Percentiles rank a stretch among this genome's conserved stretches.
Evolutionary conservation across 2,888 invertebrate genomes (phyloP).

Genomic region (Protodeltote pygarga): DNA sequence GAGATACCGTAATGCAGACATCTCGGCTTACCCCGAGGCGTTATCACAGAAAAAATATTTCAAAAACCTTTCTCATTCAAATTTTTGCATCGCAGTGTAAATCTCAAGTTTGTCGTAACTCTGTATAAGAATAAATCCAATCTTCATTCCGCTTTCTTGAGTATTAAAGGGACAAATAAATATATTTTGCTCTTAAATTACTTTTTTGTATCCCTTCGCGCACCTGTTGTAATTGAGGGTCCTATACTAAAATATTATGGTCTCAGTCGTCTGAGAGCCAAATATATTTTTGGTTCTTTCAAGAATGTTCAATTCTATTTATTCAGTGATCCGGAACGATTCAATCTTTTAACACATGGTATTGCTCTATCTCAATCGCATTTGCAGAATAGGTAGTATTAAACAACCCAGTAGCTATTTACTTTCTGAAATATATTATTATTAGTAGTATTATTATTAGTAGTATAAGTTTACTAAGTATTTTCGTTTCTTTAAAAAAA

Average conservation of each 20-base stretch:
- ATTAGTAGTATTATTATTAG: no score
- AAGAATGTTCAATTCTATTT: constrained; percentile 48
- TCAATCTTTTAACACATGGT: constrained; percentile 5
- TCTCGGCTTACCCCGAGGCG: constrained; percentile 25
- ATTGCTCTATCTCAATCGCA: background rate
- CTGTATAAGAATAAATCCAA: constrained; percentile 33
- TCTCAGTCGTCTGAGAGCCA: constrained; percentile 40
- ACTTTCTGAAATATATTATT: no score
- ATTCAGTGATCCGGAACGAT: constrained; percentile 36
- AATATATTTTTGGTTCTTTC: constrained; percentile 31
- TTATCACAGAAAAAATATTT: constrained; percentile 19
- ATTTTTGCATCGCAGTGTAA: constrained; percentile 14
- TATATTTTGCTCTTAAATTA: constrained; percentile 31
- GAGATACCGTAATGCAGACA: constrained; percentile 59
- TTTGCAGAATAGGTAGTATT: no score
- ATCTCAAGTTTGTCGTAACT: constrained; percentile 23
- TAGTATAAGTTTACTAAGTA: no score
- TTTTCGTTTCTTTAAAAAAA: constrained; percentile 19
- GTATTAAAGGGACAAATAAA: constrained; percentile 30
- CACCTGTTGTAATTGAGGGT: constrained; percentile 54
- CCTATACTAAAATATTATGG: constrained; percentile 50
- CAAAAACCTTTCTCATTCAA: no score
- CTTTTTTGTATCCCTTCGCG: constrained; percentile 36
- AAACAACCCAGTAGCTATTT: no score
- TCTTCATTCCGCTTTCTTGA: constrained; percentile 44